phyloP scores from a whole-genome alignment of 2,888 invertebrate genomes.

The Mycalesis mineus region DNA sequence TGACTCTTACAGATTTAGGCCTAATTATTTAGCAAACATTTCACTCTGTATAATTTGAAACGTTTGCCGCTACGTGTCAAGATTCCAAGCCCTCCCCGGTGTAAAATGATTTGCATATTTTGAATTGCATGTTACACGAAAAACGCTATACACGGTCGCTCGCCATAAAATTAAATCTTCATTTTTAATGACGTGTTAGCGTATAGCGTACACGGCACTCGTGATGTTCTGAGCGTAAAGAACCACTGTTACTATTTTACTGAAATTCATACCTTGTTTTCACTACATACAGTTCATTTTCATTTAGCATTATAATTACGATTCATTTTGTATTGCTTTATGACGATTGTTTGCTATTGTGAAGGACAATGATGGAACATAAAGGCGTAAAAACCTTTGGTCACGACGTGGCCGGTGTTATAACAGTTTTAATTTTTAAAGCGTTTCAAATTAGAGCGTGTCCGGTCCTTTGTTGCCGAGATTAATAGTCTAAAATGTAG shows the following conservation, averaged over 20 bases:
- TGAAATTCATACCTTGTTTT: background rate
- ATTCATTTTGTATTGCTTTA: slow-evolving; percentile 14
- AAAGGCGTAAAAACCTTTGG: background rate
- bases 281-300: slow-evolving; percentile 8
- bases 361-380: slow-evolving; percentile 11
- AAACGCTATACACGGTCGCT: slow-evolving; percentile 34
- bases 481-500: background rate
- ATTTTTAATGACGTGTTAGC: slow-evolving; percentile 68
- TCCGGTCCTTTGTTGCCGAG: background rate
- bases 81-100: background rate
- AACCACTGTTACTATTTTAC: background rate
- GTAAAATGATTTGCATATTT: slow-evolving; percentile 46
- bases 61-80: background rate
- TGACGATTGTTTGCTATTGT: slow-evolving; percentile 8
- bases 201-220: slow-evolving; percentile 38
- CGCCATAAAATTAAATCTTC: slow-evolving; percentile 62
- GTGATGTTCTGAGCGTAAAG: background rate
- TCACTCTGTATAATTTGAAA: background rate
- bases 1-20: no score
- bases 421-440: background rate
- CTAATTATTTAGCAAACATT: background rate
- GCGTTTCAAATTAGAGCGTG: background rate
- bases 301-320: background rate
- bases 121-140: slow-evolving; percentile 44
- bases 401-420: background rate